Evolutionary conservation across 1,140 invertebrate species (phyloP).

Genomic region (Drosophila hydei): DNA sequence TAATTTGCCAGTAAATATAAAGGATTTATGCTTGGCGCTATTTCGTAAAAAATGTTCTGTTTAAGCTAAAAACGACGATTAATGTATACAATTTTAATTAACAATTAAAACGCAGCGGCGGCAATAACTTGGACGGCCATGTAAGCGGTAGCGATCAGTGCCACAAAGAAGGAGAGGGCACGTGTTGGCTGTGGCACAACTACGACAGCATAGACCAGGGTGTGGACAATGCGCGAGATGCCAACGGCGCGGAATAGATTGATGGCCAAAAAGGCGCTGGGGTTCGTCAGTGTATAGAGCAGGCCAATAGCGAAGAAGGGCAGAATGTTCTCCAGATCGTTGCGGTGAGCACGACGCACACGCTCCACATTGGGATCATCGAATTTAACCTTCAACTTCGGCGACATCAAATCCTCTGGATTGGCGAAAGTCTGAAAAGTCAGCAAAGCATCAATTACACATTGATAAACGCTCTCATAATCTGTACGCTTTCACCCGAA

Average conservation of each 20-base stretch:
- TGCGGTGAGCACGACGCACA: constrained; percentile 87
- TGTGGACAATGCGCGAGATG: constrained; percentile 86
- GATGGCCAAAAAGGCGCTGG: constrained; percentile 85
- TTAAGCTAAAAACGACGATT: background rate
- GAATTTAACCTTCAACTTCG: constrained; percentile 84
- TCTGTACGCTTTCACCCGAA: constrained; percentile 20
- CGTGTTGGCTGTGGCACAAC: constrained; percentile 86
- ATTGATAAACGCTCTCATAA: constrained; percentile 1
- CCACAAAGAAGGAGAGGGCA: constrained; percentile 85
- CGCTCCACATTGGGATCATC: constrained; percentile 86
- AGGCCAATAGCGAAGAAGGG: constrained; percentile 87
- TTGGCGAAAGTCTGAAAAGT: constrained; percentile 86
- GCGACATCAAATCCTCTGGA: constrained; percentile 85
- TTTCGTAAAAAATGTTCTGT: background rate
- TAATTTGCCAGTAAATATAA: background rate
- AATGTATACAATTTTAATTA: background rate
- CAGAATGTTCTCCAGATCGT: constrained; percentile 89
- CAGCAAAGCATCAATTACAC: background rate
- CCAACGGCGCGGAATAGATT: constrained; percentile 87
- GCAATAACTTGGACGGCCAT: constrained; percentile 85
- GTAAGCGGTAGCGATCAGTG: constrained; percentile 84
- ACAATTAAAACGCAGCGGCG: constrained; percentile 85
- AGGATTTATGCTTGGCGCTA: background rate
- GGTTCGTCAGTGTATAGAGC: constrained; percentile 87
- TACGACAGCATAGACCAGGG: constrained; percentile 86